Base-by-base conservation (phyloP, 2,888 invertebrate species). In the Hypsopygia costalis region DNA sequence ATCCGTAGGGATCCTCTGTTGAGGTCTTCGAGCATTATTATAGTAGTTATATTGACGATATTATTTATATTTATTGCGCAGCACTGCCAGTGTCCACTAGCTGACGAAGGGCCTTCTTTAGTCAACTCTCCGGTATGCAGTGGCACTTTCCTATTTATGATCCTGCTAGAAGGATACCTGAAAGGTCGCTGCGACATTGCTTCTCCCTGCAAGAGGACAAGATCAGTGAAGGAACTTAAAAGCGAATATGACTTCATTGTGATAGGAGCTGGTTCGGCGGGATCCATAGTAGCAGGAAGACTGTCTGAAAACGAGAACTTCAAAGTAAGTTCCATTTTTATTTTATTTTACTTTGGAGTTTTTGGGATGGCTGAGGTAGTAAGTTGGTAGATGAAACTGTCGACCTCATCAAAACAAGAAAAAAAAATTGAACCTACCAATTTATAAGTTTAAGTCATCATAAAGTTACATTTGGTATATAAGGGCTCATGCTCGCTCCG, bases 181-280 rank as follows among this genome's bases (percentile, higher is more conserved):
- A 80, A 88, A 49, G 89, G 89, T 1, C 66, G 83, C 11, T 91
- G 91, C 42, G 56, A 65, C 1, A 73, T 91, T 40, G 79, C 89
- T 1, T 81, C 90, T 11, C 87, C 91, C 0, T 93, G 92, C 68
- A 68, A 85, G 16, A 77, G 91, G 40, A 76, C 92, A 3, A 58
- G 47, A 11, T 88, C 91, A 0, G 69, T 62, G 28, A 46, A 62
- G 0, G 55, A 63, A 0, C 46, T 71, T 1, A 78, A 85, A 6
- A 47, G 65, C 0, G 80, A 77, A 12, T 93, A 93, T 51, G 92
- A 93, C 58, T 93, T 92, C 55, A 89, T 93, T 7, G 92, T 92
- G 4, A 89, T 93, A 8, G 93, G 92, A 0, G 91, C 89, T 6
- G 93, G 93, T 0, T 76, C 92, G 1, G 91, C 91, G 0, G 93